A percentile compares a stretch with the other conserved stretches of the same genome.
These are phyloP conservation scores for Gymnocephalus cernua DNA, from an alignment of 2,113 vertebrate genomes.

Conservation along the genomic window DNA sequence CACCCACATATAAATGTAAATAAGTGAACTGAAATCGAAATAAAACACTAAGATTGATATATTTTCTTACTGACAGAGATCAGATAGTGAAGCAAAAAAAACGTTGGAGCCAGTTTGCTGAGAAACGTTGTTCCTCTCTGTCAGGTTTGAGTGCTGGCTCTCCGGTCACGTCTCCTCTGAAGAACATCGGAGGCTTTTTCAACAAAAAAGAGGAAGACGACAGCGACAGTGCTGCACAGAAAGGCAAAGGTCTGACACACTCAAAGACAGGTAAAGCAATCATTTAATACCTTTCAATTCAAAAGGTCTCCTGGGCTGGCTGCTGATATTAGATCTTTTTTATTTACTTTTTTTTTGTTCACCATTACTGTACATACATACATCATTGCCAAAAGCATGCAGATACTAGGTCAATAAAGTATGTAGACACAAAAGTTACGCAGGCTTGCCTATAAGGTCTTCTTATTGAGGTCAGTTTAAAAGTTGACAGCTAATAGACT, in stretches of 20 bases:
- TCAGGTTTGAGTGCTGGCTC: slow-evolving; percentile 56
- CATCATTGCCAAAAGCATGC: too few species aligned
- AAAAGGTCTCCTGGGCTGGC: background rate
- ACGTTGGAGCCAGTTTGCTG: background rate
- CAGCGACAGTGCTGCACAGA: fast-evolving
- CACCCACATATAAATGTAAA: background rate
- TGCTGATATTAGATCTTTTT: too few species aligned
- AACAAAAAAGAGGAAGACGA: slow-evolving; percentile 46
- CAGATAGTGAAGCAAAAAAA: slow-evolving; percentile 21
- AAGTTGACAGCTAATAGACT: too few species aligned
- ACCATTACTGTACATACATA: too few species aligned
- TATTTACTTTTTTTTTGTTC: too few species aligned
- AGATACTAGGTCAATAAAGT: too few species aligned
- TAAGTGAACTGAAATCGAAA: background rate
- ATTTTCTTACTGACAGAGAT: background rate
- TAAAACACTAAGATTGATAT: background rate
- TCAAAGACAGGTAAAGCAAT: slow-evolving; percentile 64
- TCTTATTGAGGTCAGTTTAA: too few species aligned
- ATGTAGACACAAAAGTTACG: too few species aligned
- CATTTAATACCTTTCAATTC: background rate
- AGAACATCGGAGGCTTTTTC: slow-evolving; percentile 1
- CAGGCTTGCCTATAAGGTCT: too few species aligned
- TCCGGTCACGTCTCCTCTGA: slow-evolving; percentile 24
- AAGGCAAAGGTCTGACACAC: background rate
- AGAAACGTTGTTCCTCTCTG: background rate